A percentile compares a stretch with the other conserved stretches of the same genome.
Conservation (phyloP, 2,797 vertebrate genomes). For the Lophius americanus region DNA sequence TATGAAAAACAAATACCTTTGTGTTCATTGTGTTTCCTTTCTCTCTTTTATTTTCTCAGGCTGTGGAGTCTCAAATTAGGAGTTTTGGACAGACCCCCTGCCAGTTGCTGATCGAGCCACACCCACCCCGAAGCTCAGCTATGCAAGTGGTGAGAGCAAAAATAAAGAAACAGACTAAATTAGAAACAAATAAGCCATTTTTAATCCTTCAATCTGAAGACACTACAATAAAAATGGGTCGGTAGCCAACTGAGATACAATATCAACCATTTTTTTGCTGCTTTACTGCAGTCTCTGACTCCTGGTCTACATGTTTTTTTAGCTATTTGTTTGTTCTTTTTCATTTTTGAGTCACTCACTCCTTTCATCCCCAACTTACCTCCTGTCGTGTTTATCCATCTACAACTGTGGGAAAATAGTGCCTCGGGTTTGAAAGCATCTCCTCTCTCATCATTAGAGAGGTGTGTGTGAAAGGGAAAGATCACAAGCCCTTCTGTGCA, state of each 20-base stretch:
- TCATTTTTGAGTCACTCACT: constrained; percentile 18
- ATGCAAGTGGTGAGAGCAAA: constrained; percentile 95
- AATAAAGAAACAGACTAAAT: constrained; percentile 13
- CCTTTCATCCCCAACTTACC: constrained; percentile 35
- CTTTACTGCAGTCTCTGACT: constrained; percentile 26
- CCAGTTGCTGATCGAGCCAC: constrained; percentile 96
- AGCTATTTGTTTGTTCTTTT: constrained; percentile 24
- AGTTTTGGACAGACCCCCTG: constrained; percentile 99
- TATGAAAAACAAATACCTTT: neutral
- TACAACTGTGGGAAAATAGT: constrained; percentile 60
- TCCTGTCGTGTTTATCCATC: constrained; percentile 15
- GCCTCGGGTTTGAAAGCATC: constrained; percentile 60
- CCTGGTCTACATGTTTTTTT: neutral
- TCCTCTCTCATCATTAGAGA: constrained; percentile 73
- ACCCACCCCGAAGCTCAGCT: constrained; percentile 95
- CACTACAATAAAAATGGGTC: constrained; percentile 1
- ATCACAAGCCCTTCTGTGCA: constrained; percentile 53
- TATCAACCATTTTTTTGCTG: constrained; percentile 4
- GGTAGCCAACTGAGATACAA: constrained; percentile 19
- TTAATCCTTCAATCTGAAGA: constrained; percentile 22
- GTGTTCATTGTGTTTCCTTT: too few species aligned
- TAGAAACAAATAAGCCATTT: constrained; percentile 16
- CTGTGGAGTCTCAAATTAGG: constrained; percentile 96
- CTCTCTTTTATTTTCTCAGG: constrained; percentile 76
- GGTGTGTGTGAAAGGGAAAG: constrained; percentile 64